phyloP scores from a whole-genome alignment of 2,797 vertebrate species.

The Eurystomus glaucurus region DNA sequence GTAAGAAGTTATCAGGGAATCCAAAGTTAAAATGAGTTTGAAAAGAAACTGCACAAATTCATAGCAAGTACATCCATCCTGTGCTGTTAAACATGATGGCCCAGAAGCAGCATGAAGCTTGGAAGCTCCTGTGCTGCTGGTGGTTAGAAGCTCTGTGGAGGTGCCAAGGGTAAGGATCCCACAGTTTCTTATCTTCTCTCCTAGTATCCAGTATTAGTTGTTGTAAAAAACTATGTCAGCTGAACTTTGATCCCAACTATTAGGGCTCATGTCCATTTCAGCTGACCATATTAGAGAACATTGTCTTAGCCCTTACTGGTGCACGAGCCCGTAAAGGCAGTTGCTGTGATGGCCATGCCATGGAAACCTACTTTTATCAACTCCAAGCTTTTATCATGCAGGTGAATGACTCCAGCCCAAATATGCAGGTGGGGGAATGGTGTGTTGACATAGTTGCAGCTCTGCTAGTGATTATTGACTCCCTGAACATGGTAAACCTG shows the following conservation, averaged over 20 bases:
- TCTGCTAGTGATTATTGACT: background rate
- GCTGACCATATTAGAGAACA: background rate
- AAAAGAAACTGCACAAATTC: background rate
- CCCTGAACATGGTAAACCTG: fast-evolving
- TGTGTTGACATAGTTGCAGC: background rate
- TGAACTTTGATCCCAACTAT: background rate
- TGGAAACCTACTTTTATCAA: background rate
- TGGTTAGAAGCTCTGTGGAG: background rate
- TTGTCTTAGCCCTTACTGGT: background rate
- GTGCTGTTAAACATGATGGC: background rate
- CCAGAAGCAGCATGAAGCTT: background rate
- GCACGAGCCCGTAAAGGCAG: fast-evolving
- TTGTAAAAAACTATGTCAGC: background rate
- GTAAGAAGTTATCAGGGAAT: background rate
- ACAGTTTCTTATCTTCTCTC: background rate
- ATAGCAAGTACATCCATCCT: background rate
- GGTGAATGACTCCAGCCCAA: background rate
- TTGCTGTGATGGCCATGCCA: background rate
- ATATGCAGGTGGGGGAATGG: background rate
- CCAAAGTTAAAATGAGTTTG: background rate
- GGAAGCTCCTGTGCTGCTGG: background rate
- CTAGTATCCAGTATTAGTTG: background rate
- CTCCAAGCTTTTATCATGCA: background rate
- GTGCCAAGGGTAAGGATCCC: background rate
- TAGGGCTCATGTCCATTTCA: background rate